Base-by-base conservation (phyloP, 1,140 invertebrate genomes). In the Ylistrum balloti region DNA sequence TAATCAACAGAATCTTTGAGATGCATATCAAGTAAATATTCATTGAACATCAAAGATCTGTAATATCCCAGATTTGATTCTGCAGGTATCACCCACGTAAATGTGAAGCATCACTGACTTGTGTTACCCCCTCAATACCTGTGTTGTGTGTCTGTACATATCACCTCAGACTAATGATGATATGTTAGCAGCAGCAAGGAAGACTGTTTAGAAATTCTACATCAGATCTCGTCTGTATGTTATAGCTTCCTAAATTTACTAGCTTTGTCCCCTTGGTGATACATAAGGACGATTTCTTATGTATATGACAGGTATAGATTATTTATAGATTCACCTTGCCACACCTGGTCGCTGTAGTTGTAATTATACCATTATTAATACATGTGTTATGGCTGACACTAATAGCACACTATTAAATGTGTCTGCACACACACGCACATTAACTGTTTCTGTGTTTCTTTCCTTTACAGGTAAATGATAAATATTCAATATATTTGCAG, bases 31-130 rank as follows among this genome's bases (percentile, higher is more conserved):
- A 9, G 22, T 74, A 74, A 28, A n/a, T 28, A 5, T 74, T 74
- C 56, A 74, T 74, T 74, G n/a, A n/a, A 74, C 56, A 74, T 74
- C 56, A 74, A 17, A 28, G n/a, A 74, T 74, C 22, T 38, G 35
- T 38, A 38, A 13, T 13, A 38, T 38, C 35, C 5, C 5, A 38
- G 35, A 5, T 38, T 7, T 38, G 35, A 38, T 38, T 38, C n/a
- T 38, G 5, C 35, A 38, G 13, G 35, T 38, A 38, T 38, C 13
- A 5, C 35, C n/a, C n/a, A 5, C 5, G 35, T 38, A n/a, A 7
- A n/a, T 28, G n/a, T 28, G 56, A 74, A 38, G 13, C 13, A 13
- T 38, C 13, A 38, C 35, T 38, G 35, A 38, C 35, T 38, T 38
- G 35, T 5, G 35, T 5, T 38, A 38, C 5, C 22, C 17, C 28